Percentiles rank a stretch among this genome's conserved stretches.
Evolutionary conservation across 1,140 invertebrate genomes (phyloP).

Genomic region (Nephila pilipes): DNA sequence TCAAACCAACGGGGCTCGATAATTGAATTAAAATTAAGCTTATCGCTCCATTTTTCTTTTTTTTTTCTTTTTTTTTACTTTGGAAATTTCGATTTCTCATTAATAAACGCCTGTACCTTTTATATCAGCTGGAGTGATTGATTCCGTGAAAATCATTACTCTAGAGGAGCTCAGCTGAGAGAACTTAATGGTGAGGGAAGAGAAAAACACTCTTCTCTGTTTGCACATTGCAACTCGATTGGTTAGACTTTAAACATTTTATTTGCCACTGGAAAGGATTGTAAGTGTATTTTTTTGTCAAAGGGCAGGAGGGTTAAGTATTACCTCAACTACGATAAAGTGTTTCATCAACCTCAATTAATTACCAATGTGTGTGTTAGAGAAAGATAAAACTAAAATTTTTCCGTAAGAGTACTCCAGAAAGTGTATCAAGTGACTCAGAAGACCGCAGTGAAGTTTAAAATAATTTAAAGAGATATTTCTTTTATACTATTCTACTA

Average conservation of each 20-base stretch:
- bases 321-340: not conserved
- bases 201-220: conserved; percentile 33
- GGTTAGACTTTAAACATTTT: conserved; percentile 40
- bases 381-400: not conserved
- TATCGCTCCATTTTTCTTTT: conserved; percentile 43
- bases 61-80: too few relatives aligned
- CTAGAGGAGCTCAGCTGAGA: not conserved
- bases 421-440: not conserved
- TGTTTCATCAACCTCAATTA: conserved; percentile 30
- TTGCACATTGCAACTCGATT: conserved; percentile 55
- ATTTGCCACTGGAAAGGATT: not conserved
- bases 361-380: not conserved
- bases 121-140: conserved; percentile 67
- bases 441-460: not conserved
- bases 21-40: conserved; percentile 76
- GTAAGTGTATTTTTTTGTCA: not conserved
- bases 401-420: too few relatives aligned
- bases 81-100: conserved; percentile 74
- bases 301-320: not conserved
- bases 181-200: not conserved
- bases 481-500: too few relatives aligned
- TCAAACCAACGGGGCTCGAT: conserved; percentile 18
- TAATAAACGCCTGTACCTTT: conserved; percentile 69
- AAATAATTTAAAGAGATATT: too few relatives aligned
- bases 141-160: conserved; percentile 69